Evolutionary conservation across 1,140 invertebrate genomes (phyloP).

Genomic region (Oreohelix idahoensis): DNA sequence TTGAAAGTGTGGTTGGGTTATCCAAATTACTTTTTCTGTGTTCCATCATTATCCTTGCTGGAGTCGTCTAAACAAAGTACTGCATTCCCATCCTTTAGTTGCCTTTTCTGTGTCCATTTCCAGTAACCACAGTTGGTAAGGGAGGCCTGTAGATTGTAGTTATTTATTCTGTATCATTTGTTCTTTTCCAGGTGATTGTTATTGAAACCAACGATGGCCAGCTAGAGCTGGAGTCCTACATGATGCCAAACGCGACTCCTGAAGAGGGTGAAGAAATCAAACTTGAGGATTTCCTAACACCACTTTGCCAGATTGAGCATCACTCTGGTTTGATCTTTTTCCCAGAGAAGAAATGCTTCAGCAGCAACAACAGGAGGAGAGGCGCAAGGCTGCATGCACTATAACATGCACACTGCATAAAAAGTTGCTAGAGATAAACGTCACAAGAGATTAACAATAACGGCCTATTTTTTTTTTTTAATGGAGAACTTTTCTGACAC

Average conservation of each 20-base stretch:
- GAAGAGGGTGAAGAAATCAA: constrained; percentile 32
- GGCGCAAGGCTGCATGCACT: constrained; percentile 39
- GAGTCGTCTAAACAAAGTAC: too few relatives aligned
- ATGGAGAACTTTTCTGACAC: not conserved
- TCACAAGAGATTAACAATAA: not conserved
- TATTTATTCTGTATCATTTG: not conserved
- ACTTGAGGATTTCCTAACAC: constrained; percentile 35
- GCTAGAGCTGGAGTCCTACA: constrained; percentile 39
- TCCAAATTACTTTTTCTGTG: too few relatives aligned
- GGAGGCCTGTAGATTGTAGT: too few relatives aligned
- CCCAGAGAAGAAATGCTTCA: constrained; percentile 44
- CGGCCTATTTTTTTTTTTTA: not conserved
- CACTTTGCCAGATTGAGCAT: constrained; percentile 40
- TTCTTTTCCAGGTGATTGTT: constrained; percentile 30
- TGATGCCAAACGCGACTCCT: constrained; percentile 29
- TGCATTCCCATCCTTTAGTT: too few relatives aligned
- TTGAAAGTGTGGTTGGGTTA: too few relatives aligned
- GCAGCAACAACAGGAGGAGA: constrained; percentile 41
- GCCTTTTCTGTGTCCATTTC: too few relatives aligned
- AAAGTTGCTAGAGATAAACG: not conserved
- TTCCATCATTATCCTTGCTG: too few relatives aligned
- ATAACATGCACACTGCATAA: constrained; percentile 4
- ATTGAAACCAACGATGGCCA: constrained; percentile 41
- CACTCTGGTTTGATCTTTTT: constrained; percentile 41
- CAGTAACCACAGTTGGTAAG: too few relatives aligned